Percentiles rank a stretch among this genome's conserved stretches.
Conservation (phyloP, 2,113 vertebrate species). For the Balaeniceps rex region DNA sequence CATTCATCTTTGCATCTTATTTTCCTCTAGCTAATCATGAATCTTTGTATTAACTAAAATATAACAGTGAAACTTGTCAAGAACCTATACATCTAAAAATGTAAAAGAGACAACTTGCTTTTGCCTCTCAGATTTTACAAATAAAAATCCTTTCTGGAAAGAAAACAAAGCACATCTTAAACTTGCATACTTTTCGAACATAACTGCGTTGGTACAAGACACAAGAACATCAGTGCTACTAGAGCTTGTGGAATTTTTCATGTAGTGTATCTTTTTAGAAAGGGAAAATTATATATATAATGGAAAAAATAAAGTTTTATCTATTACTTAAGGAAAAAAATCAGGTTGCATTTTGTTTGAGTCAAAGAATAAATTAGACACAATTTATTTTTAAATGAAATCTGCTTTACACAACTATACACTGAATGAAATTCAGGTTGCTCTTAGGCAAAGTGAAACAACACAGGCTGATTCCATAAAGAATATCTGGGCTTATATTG, state of each 20-base stretch:
- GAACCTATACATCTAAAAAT: background rate
- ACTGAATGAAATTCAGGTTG: background rate
- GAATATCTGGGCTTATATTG: background rate
- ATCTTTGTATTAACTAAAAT: background rate
- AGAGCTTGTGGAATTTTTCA: background rate
- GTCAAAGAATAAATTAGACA: background rate
- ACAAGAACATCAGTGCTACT: background rate
- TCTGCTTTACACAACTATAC: background rate
- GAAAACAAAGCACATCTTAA: background rate
- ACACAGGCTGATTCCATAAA: background rate
- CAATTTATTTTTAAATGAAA: background rate
- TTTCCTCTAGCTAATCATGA: background rate
- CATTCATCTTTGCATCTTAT: background rate
- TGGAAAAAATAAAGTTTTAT: background rate
- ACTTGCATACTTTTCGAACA: background rate
- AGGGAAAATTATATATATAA: background rate
- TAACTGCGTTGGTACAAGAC: background rate
- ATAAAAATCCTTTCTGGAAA: background rate
- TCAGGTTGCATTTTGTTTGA: background rate
- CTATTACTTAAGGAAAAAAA: background rate
- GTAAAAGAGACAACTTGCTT: background rate
- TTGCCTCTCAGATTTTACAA: background rate
- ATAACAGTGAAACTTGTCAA: background rate
- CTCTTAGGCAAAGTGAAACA: background rate
- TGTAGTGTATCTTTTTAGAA: background rate